A percentile compares a stretch with the other conserved stretches of the same genome.
These are phyloP conservation scores for Sesamia nonagrioides DNA, from an alignment of 1,140 invertebrate genomes.

Conservation along the genomic window DNA sequence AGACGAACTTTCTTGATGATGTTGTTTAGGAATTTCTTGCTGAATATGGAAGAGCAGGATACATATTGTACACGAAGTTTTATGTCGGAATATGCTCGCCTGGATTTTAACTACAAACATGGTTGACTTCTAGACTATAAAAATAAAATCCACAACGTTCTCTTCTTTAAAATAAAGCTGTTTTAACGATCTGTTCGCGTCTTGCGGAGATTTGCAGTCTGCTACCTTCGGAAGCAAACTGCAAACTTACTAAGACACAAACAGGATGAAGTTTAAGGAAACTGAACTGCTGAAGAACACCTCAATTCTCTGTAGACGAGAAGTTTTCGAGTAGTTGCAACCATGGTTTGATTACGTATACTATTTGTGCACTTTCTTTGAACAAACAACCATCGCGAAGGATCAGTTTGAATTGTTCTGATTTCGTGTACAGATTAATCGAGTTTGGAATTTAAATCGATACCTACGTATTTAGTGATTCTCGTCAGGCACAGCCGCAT, in stretches of 20 bases:
- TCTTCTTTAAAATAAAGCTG: not conserved
- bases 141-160: not conserved
- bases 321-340: slow-evolving; percentile 25
- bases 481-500: not conserved
- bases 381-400: slow-evolving; percentile 3
- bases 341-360: slow-evolving; percentile 12
- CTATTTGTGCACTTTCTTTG: slow-evolving; percentile 15
- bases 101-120: slow-evolving; percentile 5
- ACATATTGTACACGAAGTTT: not conserved
- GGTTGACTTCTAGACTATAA: not conserved
- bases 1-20: not conserved
- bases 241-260: slow-evolving; percentile 29
- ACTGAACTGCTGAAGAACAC: slow-evolving; percentile 15
- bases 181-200: slow-evolving; percentile 13
- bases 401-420: slow-evolving; percentile 2
- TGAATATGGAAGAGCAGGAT: not conserved
- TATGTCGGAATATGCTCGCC: not conserved
- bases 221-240: slow-evolving; percentile 3
- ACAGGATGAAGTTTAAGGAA: slow-evolving; percentile 13
- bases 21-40: not conserved
- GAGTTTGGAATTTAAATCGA: not conserved
- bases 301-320: slow-evolving; percentile 22
- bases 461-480: not conserved
- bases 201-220: not conserved
- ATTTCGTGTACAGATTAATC: not conserved